phyloP scores from a whole-genome alignment of 2,797 vertebrate species.

The Tympanoctomys barrerae region DNA sequence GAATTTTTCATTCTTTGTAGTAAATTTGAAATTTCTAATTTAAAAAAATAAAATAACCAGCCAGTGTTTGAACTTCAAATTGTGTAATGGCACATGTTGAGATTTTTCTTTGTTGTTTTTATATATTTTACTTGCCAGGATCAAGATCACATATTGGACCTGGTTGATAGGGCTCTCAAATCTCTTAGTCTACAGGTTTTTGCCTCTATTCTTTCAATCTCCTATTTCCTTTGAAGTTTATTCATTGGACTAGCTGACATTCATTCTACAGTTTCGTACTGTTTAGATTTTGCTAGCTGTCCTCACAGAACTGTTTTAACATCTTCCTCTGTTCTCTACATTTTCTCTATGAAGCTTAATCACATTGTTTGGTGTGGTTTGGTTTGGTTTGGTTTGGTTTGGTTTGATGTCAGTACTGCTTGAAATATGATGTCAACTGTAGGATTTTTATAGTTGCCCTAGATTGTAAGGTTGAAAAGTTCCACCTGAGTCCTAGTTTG shows the following conservation, averaged over 20 bases:
- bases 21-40: too few species aligned
- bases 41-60: background rate
- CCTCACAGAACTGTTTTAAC: background rate
- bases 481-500: background rate
- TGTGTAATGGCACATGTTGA: background rate
- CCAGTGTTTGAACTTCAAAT: constrained; percentile 36
- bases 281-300: constrained; percentile 41
- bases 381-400: background rate
- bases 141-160: background rate
- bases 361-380: background rate
- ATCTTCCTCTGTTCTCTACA: background rate
- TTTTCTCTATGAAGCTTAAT: constrained; percentile 11
- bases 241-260: background rate
- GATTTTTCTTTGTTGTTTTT: constrained; percentile 29
- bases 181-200: background rate
- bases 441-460: constrained; percentile 1
- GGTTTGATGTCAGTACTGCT: background rate
- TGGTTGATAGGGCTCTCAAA: background rate
- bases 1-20: too few species aligned
- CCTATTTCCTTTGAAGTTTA: constrained; percentile 17
- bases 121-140: background rate
- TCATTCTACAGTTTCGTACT: background rate
- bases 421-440: background rate
- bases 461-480: background rate
- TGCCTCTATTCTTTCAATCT: background rate